Base-by-base conservation (phyloP, 2,888 invertebrate species). In the Steinernema carpocapsae region DNA sequence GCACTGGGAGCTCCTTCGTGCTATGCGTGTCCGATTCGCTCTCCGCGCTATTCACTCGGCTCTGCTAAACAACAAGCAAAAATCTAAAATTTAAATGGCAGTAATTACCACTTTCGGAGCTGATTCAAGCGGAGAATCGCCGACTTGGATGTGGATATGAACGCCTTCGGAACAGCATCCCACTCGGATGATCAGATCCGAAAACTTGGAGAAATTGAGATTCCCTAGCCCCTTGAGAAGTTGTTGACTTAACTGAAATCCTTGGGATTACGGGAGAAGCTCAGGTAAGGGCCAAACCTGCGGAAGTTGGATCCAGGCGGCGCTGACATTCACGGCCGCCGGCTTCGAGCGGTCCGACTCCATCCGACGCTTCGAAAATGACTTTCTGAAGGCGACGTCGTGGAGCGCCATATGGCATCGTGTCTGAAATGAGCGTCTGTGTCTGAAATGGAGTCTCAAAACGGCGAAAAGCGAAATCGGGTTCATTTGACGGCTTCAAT, bases 91-190 rank as follows among this genome's bases (percentile, higher is more conserved):
- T 6, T 6, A 37, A 37, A 37, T 10, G 37, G n/a, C n/a, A 37
- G 10, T 10, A 10, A 3, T 37, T 37, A 37, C 37, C 37, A 10
- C 37, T 37, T 37, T 37, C 37, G 3, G 37, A 3, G 3, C 4
- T 6, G 37, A 6, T 37, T 37, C 37, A 37, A 37, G 4, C 10
- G 37, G 3, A 37, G 3, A 6, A 6, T 37, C 29, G 37, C 12
- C 32, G 64, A 26, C 32, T 7, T 64, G 2, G 7, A 64, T 26
- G 14, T 17, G 29, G 64, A 64, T 64, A 17, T 64, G 14, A 22
- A 64, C 32, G 24, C 64, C 64, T 32, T 64, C 64, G 10, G 64
- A 32, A 32, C 32, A 64, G 32, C 64, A 64, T 26, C 64, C 64
- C 17, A 64, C 64, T 17, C 32, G 29, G 32, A 64, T 17, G 32